phyloP scores from a whole-genome alignment of 2,113 vertebrate genomes.

The Epinephelus moara region DNA sequence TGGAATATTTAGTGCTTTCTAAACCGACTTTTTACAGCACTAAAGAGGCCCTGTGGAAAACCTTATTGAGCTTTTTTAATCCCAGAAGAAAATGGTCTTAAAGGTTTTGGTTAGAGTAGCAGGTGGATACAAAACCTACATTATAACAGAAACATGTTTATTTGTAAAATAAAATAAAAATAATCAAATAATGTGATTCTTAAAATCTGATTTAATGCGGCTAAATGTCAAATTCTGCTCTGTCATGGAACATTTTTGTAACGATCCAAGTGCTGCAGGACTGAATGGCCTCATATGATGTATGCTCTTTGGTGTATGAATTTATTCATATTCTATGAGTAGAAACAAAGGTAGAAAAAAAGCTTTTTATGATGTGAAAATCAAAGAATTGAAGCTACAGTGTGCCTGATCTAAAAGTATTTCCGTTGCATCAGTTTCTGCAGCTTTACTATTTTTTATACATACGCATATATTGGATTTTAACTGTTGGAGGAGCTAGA shows the following conservation, averaged over 20 bases:
- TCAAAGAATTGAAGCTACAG: neutral
- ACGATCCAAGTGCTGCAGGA: neutral
- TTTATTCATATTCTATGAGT: neutral
- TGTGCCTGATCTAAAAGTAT: neutral
- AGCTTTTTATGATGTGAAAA: neutral
- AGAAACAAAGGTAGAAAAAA: neutral
- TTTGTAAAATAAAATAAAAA: neutral
- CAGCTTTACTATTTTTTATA: neutral
- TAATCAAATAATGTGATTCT: too few relatives aligned
- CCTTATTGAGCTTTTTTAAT: neutral
- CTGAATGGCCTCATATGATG: neutral
- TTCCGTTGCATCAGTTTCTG: neutral
- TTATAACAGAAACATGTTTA: neutral
- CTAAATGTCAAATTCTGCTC: neutral
- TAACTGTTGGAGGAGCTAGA: neutral
- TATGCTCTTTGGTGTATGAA: neutral
- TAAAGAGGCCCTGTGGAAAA: slow-evolving; percentile 1
- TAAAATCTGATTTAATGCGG: neutral
- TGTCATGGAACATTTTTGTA: neutral
- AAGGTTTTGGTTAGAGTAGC: neutral
- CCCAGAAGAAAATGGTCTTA: neutral
- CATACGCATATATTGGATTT: neutral
- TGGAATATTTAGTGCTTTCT: neutral
- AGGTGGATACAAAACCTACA: neutral
- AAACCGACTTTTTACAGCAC: neutral